Conservation (phyloP, 2,797 vertebrate genomes). For the Dicrostonyx torquatus region DNA sequence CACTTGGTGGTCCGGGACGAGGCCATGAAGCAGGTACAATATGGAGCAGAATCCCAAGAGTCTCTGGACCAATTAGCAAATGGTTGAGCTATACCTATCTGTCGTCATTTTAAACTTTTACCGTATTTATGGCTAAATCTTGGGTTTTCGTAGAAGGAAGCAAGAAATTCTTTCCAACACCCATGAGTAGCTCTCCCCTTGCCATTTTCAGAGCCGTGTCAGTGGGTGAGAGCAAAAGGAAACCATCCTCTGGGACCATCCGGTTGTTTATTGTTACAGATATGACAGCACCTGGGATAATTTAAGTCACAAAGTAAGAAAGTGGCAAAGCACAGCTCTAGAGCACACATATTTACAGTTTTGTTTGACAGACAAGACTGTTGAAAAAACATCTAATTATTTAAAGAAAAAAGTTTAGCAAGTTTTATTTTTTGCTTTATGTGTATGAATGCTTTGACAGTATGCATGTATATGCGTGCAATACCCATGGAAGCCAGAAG, state of each 20-base stretch:
- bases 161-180: conserved; percentile 5
- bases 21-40: background rate
- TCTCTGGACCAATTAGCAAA: conserved; percentile 33
- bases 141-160: background rate
- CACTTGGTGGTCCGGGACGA: background rate
- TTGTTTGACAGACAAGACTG: background rate
- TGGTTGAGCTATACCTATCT: background rate
- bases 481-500: background rate
- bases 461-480: background rate
- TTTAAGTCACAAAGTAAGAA: background rate
- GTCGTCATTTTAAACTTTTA: conserved; percentile 31
- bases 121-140: background rate
- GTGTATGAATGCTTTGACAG: background rate
- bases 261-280: conserved; percentile 3
- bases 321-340: background rate
- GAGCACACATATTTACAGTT: background rate
- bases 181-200: background rate
- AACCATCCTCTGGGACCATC: background rate
- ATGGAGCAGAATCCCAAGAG: no score
- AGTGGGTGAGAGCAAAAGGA: background rate
- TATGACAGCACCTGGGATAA: background rate
- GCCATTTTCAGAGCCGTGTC: background rate
- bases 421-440: background rate
- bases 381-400: background rate
- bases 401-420: background rate